Evolutionary conservation across 2,888 invertebrate genomes (phyloP).

Genomic region (Pteria penguin): DNA sequence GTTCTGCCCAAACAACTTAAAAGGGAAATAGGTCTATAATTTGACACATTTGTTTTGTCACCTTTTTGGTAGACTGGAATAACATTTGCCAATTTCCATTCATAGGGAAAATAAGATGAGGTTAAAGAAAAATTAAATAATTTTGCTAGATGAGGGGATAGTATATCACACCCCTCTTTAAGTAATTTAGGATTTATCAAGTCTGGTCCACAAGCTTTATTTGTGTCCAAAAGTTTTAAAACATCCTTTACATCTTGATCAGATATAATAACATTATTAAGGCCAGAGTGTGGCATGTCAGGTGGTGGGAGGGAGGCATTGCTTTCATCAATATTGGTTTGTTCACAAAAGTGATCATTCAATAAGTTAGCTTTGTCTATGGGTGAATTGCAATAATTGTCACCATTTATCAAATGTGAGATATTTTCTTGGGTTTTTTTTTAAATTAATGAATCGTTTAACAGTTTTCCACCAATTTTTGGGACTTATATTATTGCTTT

Average conservation of each 20-base stretch:
- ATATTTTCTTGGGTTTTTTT: no score
- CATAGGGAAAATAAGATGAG: constrained; percentile 8
- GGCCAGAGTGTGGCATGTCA: no score
- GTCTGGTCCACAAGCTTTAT: constrained; percentile 31
- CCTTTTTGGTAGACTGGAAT: constrained; percentile 31
- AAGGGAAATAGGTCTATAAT: constrained; percentile 35
- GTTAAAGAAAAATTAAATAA: constrained; percentile 26
- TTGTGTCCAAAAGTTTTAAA: not conserved
- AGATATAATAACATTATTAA: no score
- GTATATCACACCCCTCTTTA: constrained; percentile 2
- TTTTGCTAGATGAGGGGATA: not conserved
- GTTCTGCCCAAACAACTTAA: constrained; percentile 32
- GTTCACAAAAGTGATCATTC: no score
- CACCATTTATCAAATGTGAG: no score
- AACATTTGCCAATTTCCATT: constrained; percentile 35
- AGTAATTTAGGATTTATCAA: constrained; percentile 27
- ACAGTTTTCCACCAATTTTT: no score
- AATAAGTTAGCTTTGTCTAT: no score
- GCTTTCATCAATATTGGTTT: no score
- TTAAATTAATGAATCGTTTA: no score
- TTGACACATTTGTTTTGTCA: not conserved
- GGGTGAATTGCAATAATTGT: no score
- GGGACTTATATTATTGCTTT: no score
- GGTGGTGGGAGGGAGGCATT: no score
- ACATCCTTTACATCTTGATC: constrained; percentile 7